Evolutionary conservation across 2,797 vertebrate species (phyloP).

Genomic region (Enteromius afrohamiltoni): DNA sequence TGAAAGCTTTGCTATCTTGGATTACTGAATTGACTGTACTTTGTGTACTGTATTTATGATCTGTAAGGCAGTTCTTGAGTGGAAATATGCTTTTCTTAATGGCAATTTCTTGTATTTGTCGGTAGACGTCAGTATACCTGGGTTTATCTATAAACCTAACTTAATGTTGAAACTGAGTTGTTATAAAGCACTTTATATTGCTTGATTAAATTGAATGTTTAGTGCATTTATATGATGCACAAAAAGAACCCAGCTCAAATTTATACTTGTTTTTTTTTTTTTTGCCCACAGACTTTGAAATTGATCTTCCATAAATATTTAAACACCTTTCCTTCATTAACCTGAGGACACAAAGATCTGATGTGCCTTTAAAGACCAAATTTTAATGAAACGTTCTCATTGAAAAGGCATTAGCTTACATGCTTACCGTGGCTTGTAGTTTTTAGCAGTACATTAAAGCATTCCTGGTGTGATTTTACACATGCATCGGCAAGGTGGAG

Average conservation of each 20-base stretch:
- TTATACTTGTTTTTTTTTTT: neutral
- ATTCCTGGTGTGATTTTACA: conserved; percentile 47
- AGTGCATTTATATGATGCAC: neutral
- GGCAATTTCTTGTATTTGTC: neutral
- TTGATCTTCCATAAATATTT: conserved; percentile 53
- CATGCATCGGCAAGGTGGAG: conserved; percentile 9
- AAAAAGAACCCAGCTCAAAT: conserved; percentile 20
- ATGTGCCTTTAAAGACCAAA: conserved; percentile 38
- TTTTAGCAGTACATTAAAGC: conserved; percentile 36
- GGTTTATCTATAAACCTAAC: neutral
- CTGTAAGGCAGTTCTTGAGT: neutral
- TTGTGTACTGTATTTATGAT: neutral
- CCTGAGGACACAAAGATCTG: conserved; percentile 38
- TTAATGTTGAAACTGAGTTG: neutral
- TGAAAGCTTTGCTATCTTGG: neutral
- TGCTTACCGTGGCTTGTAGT: conserved; percentile 4
- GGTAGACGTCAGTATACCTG: neutral
- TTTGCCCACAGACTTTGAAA: conserved; percentile 48
- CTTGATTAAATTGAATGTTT: neutral
- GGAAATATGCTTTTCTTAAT: neutral
- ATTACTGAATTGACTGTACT: conserved; percentile 1
- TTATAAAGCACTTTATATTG: neutral
- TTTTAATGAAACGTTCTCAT: conserved; percentile 36
- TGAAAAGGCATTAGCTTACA: conserved; percentile 32
- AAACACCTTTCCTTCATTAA: conserved; percentile 50